Evolutionary conservation across 2,888 invertebrate genomes (phyloP), one percentile per base, ranked within the genome.

Genomic region (Dioctria rufipes): DNA sequence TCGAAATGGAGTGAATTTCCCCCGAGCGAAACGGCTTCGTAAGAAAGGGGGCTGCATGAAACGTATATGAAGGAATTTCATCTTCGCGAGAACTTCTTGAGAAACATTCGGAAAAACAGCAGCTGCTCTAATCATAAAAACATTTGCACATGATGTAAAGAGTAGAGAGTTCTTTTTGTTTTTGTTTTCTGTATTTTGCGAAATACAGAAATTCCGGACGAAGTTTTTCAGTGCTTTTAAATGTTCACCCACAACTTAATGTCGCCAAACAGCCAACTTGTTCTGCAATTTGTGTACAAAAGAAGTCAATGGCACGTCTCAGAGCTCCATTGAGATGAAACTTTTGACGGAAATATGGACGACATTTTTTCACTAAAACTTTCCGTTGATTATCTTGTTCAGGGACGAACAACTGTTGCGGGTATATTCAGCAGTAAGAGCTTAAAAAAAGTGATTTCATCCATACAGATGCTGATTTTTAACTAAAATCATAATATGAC

Each of bases 161-260:
- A 25, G 25, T 25, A 25, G 25, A 25, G 25, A 0, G 25, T 25
- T 25, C 39, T 13, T 39, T 71, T 40, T 11, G 37, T 39, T 71
- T 49, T 54, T 71, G 25, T 71, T 13, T 39, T 54, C 13, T 42
- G 46, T 46, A 46, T 8, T 46, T 46, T 46, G 67, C 2, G 42
- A 67, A 67, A 67, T 67, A 67, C 71, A 54, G 71, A 71, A 71
- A 71, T 71, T 71, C 54, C 39, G n/a, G 54, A n/a, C 37, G 51
- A 71, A 71, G 54, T 71, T 71, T 69, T 69, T 46, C n/a, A 67
- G 42, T 25, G 67, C 13, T 67, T 5, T 46, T 8, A 46, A 8
- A 46, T 8, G 46, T 46, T 46, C 8, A 1, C 46, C 46, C 46
- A 46, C 8, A 8, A 46, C 5, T 46, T 46, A 8, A 8, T 46